Evolutionary conservation across 2,888 invertebrate genomes (phyloP).

Genomic region (Nemotelus pantherinus): DNA sequence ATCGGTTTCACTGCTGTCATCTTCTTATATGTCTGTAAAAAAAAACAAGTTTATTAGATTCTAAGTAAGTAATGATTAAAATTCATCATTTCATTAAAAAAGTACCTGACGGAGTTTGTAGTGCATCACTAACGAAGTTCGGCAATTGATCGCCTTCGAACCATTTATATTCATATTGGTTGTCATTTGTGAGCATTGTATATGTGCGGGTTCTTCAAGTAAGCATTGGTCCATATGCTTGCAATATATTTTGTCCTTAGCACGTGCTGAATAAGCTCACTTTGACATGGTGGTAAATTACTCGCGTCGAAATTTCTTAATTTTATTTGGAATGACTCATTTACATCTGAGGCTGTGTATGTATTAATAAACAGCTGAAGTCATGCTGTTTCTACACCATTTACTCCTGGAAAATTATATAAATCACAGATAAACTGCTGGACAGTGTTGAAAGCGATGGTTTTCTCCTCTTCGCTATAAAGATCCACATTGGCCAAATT

Average conservation of each 20-base stretch:
- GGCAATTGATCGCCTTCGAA: constrained; percentile 46
- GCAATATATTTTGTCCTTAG: constrained; percentile 43
- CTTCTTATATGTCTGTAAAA: background rate
- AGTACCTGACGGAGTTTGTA: constrained; percentile 23
- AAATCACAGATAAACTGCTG: constrained; percentile 19
- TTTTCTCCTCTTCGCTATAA: constrained; percentile 15
- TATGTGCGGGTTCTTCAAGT: constrained; percentile 33
- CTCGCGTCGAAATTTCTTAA: constrained; percentile 51
- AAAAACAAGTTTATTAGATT: too few species aligned
- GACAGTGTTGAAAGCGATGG: constrained; percentile 6
- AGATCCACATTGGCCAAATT: constrained; percentile 5
- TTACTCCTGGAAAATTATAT: constrained; percentile 33
- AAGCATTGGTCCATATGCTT: constrained; percentile 45
- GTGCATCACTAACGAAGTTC: too few species aligned
- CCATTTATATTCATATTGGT: constrained; percentile 28
- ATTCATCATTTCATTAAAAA: background rate
- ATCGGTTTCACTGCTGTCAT: too few species aligned
- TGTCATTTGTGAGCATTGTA: constrained; percentile 9
- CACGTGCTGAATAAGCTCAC: constrained; percentile 44
- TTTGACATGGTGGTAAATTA: constrained; percentile 52
- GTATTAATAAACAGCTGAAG: constrained; percentile 53
- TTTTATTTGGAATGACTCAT: constrained; percentile 44
- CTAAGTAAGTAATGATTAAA: too few species aligned
- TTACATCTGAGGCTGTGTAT: constrained; percentile 51
- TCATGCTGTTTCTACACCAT: constrained; percentile 53